Conservation (phyloP, 2,797 vertebrate genomes). For the Halcyon badia region DNA sequence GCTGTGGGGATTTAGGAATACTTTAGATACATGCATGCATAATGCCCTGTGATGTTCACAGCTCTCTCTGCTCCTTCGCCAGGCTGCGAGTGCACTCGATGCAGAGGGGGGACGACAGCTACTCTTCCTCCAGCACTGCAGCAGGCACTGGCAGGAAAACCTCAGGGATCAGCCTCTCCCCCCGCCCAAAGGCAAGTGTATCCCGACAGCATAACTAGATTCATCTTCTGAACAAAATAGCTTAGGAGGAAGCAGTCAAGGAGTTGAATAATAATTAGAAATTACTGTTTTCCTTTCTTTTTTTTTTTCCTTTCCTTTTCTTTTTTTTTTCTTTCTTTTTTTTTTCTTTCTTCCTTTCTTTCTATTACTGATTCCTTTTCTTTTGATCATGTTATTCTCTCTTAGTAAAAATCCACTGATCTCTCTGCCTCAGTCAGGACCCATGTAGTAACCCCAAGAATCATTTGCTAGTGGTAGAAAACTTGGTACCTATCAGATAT, state of each 20-base stretch:
- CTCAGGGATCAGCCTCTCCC: not conserved
- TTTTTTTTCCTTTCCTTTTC: no score
- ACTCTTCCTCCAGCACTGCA: not conserved
- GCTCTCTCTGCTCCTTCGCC: not conserved
- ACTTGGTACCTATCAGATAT: not conserved
- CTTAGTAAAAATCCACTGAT: not conserved
- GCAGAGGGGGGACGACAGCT: not conserved
- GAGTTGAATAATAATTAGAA: conserved; percentile 52
- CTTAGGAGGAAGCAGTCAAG: not conserved
- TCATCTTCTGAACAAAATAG: conserved; percentile 20
- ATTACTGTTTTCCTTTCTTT: conserved; percentile 48
- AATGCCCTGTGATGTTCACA: not conserved
- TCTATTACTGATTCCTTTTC: conserved; percentile 15
- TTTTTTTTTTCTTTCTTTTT: no score
- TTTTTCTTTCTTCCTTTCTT: not conserved
- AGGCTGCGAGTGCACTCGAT: accelerated
- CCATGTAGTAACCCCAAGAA: not conserved
- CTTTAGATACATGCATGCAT: not conserved
- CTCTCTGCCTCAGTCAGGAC: not conserved
- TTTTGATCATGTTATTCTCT: conserved; percentile 14
- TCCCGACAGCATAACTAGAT: not conserved
- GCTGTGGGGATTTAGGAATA: not conserved
- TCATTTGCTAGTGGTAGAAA: not conserved
- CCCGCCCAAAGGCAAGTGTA: not conserved
- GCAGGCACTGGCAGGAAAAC: not conserved